These are phyloP conservation scores for Caenorhabditis becei DNA, from an alignment of 2,888 invertebrate genomes.

Conservation along the genomic window DNA sequence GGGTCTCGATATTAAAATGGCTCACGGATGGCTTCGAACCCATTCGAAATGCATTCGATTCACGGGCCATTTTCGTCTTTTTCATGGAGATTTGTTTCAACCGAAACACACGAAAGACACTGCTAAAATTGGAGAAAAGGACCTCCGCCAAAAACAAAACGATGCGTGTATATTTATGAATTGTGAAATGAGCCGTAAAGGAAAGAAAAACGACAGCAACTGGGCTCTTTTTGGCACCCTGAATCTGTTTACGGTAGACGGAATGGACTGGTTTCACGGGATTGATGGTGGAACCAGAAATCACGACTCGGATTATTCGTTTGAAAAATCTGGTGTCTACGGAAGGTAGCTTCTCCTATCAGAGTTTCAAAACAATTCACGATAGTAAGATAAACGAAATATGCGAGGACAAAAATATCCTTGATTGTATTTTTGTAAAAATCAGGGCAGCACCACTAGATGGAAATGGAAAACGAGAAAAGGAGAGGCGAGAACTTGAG, in stretches of 20 bases:
- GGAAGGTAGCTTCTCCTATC: too few species aligned
- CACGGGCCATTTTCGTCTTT: constrained; percentile 18
- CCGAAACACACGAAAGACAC: constrained; percentile 1
- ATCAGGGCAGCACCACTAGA: too few species aligned
- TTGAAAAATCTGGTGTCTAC: too few species aligned
- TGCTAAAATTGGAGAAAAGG: constrained; percentile 5
- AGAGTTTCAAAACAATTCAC: too few species aligned
- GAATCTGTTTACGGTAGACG: constrained; percentile 33
- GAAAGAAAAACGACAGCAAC: background rate
- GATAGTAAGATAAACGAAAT: too few species aligned
- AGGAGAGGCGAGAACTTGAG: too few species aligned
- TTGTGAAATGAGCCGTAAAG: constrained; percentile 33
- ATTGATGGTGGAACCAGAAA: background rate
- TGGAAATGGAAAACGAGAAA: too few species aligned
- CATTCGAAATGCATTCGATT: constrained; percentile 56
- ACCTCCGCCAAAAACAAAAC: background rate
- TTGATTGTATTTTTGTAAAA: too few species aligned
- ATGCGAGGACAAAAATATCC: too few species aligned
- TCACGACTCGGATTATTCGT: too few species aligned
- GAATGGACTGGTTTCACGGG: background rate
- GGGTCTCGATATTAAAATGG: constrained; percentile 17
- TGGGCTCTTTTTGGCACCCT: constrained; percentile 9
- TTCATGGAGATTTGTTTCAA: constrained; percentile 31
- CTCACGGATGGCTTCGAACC: constrained; percentile 23
- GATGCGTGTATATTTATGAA: constrained; percentile 20